A percentile compares a stretch with the other conserved stretches of the same genome.
Evolutionary conservation across 1,140 invertebrate genomes (phyloP).

Genomic region (Acyrthosiphon pisum): DNA sequence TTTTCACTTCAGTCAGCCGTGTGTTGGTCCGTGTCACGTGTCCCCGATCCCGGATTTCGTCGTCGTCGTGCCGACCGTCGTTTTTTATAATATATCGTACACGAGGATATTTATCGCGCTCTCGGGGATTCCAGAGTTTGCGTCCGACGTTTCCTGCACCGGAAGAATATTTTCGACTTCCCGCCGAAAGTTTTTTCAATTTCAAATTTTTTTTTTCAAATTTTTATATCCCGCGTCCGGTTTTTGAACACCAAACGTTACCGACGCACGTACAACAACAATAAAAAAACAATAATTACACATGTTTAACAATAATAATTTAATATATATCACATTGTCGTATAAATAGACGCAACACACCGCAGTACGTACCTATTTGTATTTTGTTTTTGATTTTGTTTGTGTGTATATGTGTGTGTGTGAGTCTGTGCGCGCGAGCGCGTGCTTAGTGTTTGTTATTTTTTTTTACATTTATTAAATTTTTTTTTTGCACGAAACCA

Average conservation of each 20-base stretch:
- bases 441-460: background rate
- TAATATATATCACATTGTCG: background rate
- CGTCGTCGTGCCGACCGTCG: background rate
- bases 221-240: background rate
- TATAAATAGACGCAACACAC: background rate
- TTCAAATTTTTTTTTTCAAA: no score
- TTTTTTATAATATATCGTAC: background rate
- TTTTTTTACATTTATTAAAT: background rate
- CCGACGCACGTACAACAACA: background rate
- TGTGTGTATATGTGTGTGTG: background rate
- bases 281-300: background rate
- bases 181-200: background rate
- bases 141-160: background rate
- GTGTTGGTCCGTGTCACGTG: slow-evolving; percentile 10
- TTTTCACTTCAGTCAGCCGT: slow-evolving; percentile 39
- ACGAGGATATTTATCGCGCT: background rate
- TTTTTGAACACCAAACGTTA: background rate
- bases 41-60: slow-evolving; percentile 9
- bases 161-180: background rate
- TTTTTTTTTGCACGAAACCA: slow-evolving; percentile 23
- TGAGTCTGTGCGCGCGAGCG: background rate
- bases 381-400: background rate
- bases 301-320: background rate
- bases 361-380: slow-evolving; percentile 26
- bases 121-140: background rate